Conservation (phyloP, 53 echinoderm and acorn worm species). For the Patiria pectinifera region DNA sequence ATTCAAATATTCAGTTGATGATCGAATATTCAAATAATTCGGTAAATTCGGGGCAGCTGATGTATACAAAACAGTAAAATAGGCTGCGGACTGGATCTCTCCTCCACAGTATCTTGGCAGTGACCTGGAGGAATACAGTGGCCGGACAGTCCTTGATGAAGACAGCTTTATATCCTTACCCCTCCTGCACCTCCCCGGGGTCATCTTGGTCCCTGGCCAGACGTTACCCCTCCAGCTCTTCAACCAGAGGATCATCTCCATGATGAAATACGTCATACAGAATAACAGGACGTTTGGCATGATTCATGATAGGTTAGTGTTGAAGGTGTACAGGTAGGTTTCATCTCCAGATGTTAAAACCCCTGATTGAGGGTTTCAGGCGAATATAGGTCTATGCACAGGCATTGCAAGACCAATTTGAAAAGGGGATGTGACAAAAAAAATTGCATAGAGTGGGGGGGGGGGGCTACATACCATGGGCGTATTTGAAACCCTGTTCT, state of each 20-base stretch:
- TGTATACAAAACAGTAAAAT: no score
- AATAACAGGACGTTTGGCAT: slow-evolving; percentile 97
- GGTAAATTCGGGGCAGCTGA: no score
- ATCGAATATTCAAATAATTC: no score
- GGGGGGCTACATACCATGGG: background rate
- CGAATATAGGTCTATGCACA: background rate
- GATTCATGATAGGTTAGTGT: slow-evolving; percentile 82
- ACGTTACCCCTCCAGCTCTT: slow-evolving; percentile 94
- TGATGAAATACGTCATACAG: slow-evolving; percentile 92
- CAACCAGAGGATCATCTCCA: slow-evolving; percentile 85
- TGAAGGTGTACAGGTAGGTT: no score
- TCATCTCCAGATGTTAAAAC: no score
- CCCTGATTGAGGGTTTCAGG: no score
- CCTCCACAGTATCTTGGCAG: slow-evolving; percentile 81
- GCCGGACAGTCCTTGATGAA: slow-evolving; percentile 94
- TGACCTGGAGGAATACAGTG: slow-evolving; percentile 97
- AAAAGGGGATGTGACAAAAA: no score
- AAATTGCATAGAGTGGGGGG: no score
- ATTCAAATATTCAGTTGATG: no score
- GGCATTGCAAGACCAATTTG: background rate
- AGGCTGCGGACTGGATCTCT: background rate
- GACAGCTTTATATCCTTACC: slow-evolving; percentile 87
- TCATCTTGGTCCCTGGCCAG: slow-evolving; percentile 94
- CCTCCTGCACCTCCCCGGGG: slow-evolving; percentile 82
- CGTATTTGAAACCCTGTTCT: background rate